Evolutionary conservation across 2,888 invertebrate species (phyloP).

Genomic region (Cataglyphis livida): DNA sequence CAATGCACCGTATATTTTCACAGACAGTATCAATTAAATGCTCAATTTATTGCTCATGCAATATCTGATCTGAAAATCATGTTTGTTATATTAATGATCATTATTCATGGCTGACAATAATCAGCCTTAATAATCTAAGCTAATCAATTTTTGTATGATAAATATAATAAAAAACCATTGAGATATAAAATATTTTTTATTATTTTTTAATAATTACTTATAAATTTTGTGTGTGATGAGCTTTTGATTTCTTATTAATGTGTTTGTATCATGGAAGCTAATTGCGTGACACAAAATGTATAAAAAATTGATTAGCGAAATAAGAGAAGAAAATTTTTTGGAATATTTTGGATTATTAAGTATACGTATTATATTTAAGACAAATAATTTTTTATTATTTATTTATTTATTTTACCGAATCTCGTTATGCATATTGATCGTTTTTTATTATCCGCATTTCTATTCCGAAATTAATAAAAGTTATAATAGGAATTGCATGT

Average conservation of each 20-base stretch:
- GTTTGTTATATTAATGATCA: constrained; percentile 9
- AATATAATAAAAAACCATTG: neutral
- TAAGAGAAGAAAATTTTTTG: neutral
- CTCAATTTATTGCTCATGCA: neutral
- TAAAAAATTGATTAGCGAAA: neutral
- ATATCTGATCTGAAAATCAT: neutral
- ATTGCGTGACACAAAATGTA: neutral
- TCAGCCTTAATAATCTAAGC: no score
- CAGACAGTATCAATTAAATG: neutral
- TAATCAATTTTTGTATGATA: neutral
- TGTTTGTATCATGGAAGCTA: neutral
- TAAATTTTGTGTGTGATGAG: neutral
- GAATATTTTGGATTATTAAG: neutral
- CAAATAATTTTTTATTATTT: constrained; percentile 16
- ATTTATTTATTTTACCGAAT: neutral
- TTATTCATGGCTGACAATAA: neutral
- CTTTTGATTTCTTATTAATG: neutral
- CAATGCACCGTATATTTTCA: neutral
- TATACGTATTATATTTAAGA: neutral
- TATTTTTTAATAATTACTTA: neutral
- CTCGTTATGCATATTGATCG: neutral
- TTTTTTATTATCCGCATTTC: neutral
- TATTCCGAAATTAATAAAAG: constrained; percentile 3
- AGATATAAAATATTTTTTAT: constrained; percentile 5
- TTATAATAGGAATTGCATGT: constrained; percentile 23